Conservation (phyloP, 2,113 vertebrate species). For the Rhea americana region DNA sequence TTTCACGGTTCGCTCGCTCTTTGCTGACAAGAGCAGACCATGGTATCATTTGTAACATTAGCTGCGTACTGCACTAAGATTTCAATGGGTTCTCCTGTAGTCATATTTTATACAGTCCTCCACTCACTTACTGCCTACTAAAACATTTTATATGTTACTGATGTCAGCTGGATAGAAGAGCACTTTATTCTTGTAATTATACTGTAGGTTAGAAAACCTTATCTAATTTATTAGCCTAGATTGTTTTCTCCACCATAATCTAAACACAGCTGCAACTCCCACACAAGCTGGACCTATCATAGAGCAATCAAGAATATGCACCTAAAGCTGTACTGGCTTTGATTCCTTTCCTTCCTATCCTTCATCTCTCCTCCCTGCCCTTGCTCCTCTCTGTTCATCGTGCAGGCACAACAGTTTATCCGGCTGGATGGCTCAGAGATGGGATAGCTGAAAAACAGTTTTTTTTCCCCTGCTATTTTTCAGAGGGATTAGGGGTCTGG, state of each 20-base stretch:
- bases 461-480: neutral
- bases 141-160: conserved; percentile 14
- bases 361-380: neutral
- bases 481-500: neutral
- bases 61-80: neutral
- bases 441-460: neutral
- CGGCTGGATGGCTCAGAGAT: neutral
- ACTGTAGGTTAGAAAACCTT: neutral
- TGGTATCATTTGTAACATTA: neutral
- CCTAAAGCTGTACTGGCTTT: neutral
- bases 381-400: neutral
- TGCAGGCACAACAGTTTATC: neutral
- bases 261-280: neutral
- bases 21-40: neutral
- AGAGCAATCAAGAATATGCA: neutral
- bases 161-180: conserved; percentile 44
- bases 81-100: neutral
- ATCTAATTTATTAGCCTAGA: neutral
- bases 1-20: neutral
- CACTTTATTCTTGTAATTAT: neutral
- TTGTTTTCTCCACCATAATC: neutral
- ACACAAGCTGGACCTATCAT: neutral
- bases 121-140: neutral
- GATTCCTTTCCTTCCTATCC: neutral
- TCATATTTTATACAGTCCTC: neutral